These are phyloP conservation scores for Agrochola litura DNA, from an alignment of 2,888 invertebrate species.

Conservation along the genomic window DNA sequence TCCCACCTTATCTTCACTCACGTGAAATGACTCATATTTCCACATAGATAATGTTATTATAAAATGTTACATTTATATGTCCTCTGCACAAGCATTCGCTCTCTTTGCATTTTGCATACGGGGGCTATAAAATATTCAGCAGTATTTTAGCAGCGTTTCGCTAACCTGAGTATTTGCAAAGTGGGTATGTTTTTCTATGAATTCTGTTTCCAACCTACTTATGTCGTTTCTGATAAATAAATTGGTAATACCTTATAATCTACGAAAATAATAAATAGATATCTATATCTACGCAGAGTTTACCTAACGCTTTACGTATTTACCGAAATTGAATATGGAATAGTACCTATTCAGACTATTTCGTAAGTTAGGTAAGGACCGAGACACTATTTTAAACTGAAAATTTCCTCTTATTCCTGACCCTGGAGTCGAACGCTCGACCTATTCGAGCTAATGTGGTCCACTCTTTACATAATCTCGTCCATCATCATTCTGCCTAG, in stretches of 20 bases:
- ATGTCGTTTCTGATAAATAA: slow-evolving; percentile 11
- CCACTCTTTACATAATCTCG: neutral
- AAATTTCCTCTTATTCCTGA: neutral
- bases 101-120: slow-evolving; percentile 24
- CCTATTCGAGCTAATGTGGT: neutral
- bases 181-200: slow-evolving; percentile 23
- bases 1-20: slow-evolving; percentile 22
- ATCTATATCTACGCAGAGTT: neutral
- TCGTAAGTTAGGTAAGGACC: neutral
- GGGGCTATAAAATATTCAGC: slow-evolving; percentile 23
- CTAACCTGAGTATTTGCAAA: slow-evolving; percentile 20
- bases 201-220: neutral
- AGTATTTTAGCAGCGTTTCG: slow-evolving; percentile 25
- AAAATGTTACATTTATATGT: slow-evolving; percentile 4
- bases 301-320: neutral
- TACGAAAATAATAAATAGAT: neutral
- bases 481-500: neutral
- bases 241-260: neutral
- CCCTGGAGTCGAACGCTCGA: too few species aligned
- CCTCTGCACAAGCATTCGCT: neutral
- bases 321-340: neutral
- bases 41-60: neutral
- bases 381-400: too few species aligned
- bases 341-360: neutral
- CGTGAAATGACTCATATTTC: slow-evolving; percentile 31